Conservation (phyloP, 2,888 invertebrate species). For the Graphium colonna region DNA sequence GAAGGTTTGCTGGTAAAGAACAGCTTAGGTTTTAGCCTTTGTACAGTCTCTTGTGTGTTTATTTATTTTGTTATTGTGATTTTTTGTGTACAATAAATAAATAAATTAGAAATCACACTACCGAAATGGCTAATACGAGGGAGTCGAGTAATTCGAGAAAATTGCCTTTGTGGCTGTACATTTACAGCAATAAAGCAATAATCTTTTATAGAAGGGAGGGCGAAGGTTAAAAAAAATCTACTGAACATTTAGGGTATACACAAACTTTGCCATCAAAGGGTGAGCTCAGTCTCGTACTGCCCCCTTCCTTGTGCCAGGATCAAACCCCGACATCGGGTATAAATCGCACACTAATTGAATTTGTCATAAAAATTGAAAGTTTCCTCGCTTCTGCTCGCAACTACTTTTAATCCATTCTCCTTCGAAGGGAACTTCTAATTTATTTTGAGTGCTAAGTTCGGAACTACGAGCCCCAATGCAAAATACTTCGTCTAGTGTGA, state of each 20-base stretch:
- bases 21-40: too few species aligned
- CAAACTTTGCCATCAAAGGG: conserved; percentile 53
- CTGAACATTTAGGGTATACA: conserved; percentile 6
- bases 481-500: too few species aligned
- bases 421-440: conserved; percentile 75
- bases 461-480: too few species aligned
- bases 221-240: neutral
- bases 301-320: conserved; percentile 46
- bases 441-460: conserved; percentile 77
- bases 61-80: too few species aligned
- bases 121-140: neutral
- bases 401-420: conserved; percentile 77
- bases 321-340: conserved; percentile 55
- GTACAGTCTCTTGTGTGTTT: too few species aligned
- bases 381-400: conserved; percentile 60
- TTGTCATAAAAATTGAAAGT: conserved; percentile 79
- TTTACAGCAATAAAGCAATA: neutral
- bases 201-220: too few species aligned
- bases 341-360: conserved; percentile 72
- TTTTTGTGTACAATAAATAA: too few species aligned
- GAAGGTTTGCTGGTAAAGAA: too few species aligned
- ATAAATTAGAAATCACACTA: too few species aligned
- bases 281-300: conserved; percentile 39
- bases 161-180: neutral
- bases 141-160: conserved; percentile 2